These are phyloP conservation scores for Bubo blakistoni DNA, from an alignment of 2,113 vertebrate genomes.

Conservation along the genomic window DNA sequence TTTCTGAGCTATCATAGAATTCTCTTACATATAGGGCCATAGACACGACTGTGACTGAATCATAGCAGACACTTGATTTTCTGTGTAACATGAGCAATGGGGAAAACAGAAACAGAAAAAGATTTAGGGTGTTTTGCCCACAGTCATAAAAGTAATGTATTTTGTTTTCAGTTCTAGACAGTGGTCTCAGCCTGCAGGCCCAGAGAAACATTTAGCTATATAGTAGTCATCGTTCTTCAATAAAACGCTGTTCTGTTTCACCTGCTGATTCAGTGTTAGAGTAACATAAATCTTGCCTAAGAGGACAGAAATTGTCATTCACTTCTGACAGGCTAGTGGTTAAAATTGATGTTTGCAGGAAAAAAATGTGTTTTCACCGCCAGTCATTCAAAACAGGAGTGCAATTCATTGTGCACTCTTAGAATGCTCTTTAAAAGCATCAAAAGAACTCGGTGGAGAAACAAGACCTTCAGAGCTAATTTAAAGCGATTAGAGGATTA, in stretches of 20 bases:
- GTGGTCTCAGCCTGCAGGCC: neutral
- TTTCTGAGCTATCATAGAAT: too few species aligned
- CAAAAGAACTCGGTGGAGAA: neutral
- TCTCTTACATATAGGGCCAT: too few species aligned
- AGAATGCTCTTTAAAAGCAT: neutral
- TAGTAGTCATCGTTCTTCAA: rapidly evolving
- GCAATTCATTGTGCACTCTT: neutral
- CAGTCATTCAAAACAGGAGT: neutral
- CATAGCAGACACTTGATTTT: neutral
- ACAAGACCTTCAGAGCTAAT: neutral
- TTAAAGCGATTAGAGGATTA: neutral
- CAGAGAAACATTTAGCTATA: neutral
- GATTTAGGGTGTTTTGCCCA: neutral
- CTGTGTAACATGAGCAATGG: neutral
- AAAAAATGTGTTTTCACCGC: neutral
- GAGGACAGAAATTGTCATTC: neutral
- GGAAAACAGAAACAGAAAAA: neutral
- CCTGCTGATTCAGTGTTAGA: neutral
- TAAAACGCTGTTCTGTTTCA: neutral
- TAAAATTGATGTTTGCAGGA: neutral
- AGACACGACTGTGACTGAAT: neutral
- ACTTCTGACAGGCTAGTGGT: neutral
- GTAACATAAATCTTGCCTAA: neutral
- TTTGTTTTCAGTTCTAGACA: neutral
- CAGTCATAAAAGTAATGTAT: neutral